These are phyloP conservation scores for Acromyrmex heyeri DNA, from an alignment of 1,140 invertebrate species.

Conservation along the genomic window DNA sequence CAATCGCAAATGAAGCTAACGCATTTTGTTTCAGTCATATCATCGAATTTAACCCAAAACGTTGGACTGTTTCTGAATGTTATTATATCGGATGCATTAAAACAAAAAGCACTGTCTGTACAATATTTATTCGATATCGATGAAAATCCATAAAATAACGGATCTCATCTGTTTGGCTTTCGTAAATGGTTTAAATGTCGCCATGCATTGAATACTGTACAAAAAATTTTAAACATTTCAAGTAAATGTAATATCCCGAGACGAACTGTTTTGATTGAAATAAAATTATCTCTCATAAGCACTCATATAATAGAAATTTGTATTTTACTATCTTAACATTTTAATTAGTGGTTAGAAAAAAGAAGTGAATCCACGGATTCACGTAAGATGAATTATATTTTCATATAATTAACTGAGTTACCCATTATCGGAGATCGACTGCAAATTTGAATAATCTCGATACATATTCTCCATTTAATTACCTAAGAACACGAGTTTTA, in stretches of 20 bases:
- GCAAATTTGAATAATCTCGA: conserved; percentile 54
- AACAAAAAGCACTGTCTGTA: conserved; percentile 36
- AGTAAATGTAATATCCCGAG: neutral
- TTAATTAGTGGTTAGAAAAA: neutral
- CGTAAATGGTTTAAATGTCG: conserved; percentile 21
- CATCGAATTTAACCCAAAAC: conserved; percentile 47
- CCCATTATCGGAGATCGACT: conserved; percentile 43
- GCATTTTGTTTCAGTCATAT: conserved; percentile 47
- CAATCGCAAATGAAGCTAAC: conserved; percentile 32
- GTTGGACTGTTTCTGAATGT: neutral
- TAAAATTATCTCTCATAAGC: neutral
- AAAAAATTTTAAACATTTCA: conserved; percentile 19
- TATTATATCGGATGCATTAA: conserved; percentile 10
- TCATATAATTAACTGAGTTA: conserved; percentile 35
- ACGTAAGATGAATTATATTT: neutral
- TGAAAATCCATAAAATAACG: conserved; percentile 23
- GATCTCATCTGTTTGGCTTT: neutral
- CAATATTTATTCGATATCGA: conserved; percentile 49
- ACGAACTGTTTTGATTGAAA: neutral
- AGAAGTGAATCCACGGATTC: neutral
- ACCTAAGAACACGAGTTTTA: conserved; percentile 7
- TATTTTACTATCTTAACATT: conserved; percentile 13
- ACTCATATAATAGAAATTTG: neutral
- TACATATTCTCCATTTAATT: conserved; percentile 36
- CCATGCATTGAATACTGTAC: neutral